Evolutionary conservation across 2,113 vertebrate genomes (phyloP), one percentile per base, ranked within the genome.

Genomic region (Scatophagus argus): DNA sequence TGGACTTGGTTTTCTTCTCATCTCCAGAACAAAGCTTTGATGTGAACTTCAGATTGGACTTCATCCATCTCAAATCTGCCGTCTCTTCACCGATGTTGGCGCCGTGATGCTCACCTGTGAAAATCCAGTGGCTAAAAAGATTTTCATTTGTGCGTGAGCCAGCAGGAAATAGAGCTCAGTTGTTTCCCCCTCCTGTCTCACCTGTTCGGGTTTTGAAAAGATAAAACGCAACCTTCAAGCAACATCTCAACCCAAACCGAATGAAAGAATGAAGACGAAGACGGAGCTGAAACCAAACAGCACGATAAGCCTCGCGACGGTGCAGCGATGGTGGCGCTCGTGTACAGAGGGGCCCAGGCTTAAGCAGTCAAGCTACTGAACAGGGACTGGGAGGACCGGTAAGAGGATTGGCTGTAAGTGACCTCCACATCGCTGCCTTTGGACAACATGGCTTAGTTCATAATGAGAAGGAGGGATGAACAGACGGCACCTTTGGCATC

Each of bases 371-470:
- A 83, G 77, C 82, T 74, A 69, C 81, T 88, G 41, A 85, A 74
- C 55, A 19, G 70, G 84, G 89, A 85, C 76, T 74, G 58, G 16
- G 75, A 66, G 54, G 34, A 14, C 2, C 43, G 51, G 65, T 88
- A 85, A 90, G 86, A 85, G 86, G 86, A 87, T 85, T 90, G 87
- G 77, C 63, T 87, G 84, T 74, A 83, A 87, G 77, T 85, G 89
- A 88, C 82, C 87, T 90, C 70, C 84, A 83, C 60, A 79, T 88
- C 38, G 63, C 10, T 84, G 81, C 72, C 72, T 77, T 70, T 84
- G 78, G 67, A 60, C 67, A 77, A 44, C 77, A 67, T 0, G 58
- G 29, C 76, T 70, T 16, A 66, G 64, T 69, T 70, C 54, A 25
- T 59, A 64, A 79, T 71, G 71, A 70, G 71, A 66, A 44, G 1